A percentile compares a stretch with the other conserved stretches of the same genome.
Evolutionary conservation across 2,888 invertebrate species (phyloP).

Genomic region (Melinaea menophilus): DNA sequence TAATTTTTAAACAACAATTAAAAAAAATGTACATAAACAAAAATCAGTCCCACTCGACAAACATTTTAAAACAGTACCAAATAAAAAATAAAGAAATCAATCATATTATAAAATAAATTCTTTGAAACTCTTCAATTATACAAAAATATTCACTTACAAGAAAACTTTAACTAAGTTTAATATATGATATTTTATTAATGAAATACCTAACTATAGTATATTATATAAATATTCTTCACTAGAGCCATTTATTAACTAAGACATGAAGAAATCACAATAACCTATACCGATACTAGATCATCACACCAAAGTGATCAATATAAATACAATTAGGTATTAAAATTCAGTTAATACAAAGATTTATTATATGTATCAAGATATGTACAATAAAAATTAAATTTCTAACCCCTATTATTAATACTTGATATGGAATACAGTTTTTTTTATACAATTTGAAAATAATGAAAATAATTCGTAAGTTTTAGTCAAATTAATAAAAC

Average conservation of each 20-base stretch:
- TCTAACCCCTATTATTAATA: slow-evolving; percentile 43
- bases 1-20: slow-evolving; percentile 15
- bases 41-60: slow-evolving; percentile 11
- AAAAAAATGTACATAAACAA: slow-evolving; percentile 23
- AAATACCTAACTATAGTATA: slow-evolving; percentile 28
- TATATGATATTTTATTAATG: slow-evolving; percentile 22
- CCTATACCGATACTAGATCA: slow-evolving; percentile 35
- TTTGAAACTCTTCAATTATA: slow-evolving; percentile 25
- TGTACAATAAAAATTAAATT: slow-evolving; percentile 43
- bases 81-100: slow-evolving; percentile 24
- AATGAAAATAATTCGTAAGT: slow-evolving; percentile 11
- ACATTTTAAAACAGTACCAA: slow-evolving; percentile 18
- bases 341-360: slow-evolving; percentile 33
- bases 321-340: slow-evolving; percentile 37
- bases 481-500: slow-evolving; percentile 1
- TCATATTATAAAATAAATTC: slow-evolving; percentile 29
- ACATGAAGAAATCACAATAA: slow-evolving; percentile 42
- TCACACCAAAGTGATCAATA: slow-evolving; percentile 35
- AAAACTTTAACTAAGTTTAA: slow-evolving; percentile 24
- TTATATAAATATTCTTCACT: slow-evolving; percentile 33
- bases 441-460: slow-evolving; percentile 16
- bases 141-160: slow-evolving; percentile 32
- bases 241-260: slow-evolving; percentile 22
- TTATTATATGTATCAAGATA: slow-evolving; percentile 44
- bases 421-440: slow-evolving; percentile 44